These are phyloP conservation scores for Philereme transversata DNA, from an alignment of 2,888 invertebrate species.

Conservation along the genomic window DNA sequence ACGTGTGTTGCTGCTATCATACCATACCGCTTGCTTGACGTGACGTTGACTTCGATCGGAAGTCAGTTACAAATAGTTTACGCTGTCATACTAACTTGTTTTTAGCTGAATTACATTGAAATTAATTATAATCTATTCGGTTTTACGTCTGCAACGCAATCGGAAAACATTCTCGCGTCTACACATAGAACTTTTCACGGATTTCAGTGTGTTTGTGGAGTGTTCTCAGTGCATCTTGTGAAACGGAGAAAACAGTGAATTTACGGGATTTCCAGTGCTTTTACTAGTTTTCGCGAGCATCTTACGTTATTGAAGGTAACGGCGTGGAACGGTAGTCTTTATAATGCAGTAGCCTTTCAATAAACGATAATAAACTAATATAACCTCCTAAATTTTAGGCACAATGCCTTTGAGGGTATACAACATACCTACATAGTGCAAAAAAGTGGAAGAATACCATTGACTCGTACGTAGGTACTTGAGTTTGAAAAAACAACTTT, in stretches of 20 bases:
- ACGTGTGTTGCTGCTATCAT: conserved; percentile 60
- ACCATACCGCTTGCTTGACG: conserved; percentile 32
- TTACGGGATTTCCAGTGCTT: conserved; percentile 59
- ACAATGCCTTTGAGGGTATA: conserved; percentile 15
- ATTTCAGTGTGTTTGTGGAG: conserved; percentile 49
- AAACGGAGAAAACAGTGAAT: conserved; percentile 47
- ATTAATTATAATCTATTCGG: conserved; percentile 49
- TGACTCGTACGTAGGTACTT: conserved; percentile 6
- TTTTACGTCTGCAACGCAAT: conserved; percentile 38
- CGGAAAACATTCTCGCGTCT: conserved; percentile 35
- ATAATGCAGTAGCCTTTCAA: conserved; percentile 59
- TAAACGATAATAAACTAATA: conserved; percentile 10
- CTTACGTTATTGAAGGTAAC: conserved; percentile 64
- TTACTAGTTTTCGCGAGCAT: conserved; percentile 63
- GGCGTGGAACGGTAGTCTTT: conserved; percentile 56
- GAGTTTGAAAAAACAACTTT: background rate
- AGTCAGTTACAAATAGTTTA: conserved; percentile 74
- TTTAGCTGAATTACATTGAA: conserved; percentile 55
- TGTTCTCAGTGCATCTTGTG: conserved; percentile 38
- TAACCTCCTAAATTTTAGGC: conserved; percentile 35
- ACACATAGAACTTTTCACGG: conserved; percentile 41
- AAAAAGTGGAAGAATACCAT: conserved; percentile 5
- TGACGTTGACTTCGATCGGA: conserved; percentile 53
- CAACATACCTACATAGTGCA: no score
- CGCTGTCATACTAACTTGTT: conserved; percentile 61